Base-by-base conservation (phyloP, 2,888 invertebrate species). In the Aphidoletes aphidimyza region DNA sequence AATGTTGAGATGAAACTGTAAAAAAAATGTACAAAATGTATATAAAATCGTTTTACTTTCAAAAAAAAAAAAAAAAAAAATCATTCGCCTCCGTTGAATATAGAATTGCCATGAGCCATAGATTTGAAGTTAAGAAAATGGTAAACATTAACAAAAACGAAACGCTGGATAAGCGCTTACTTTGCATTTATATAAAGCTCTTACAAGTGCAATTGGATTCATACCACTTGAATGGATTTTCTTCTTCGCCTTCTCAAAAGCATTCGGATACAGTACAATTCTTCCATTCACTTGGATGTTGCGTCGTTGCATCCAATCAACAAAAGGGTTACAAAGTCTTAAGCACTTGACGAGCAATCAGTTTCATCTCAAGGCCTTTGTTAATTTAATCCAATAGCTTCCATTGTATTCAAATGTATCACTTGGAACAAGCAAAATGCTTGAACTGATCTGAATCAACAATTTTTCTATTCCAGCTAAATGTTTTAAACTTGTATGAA, bases 121-220 rank as follows among this genome's bases (percentile, higher is more conserved):
- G n/a, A n/a, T n/a, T n/a, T n/a, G n/a, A n/a, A n/a, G n/a, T n/a
- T 42, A 6, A 14, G 30, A 69, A 30, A 30, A 17, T 26, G 22
- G 69, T 34, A 30, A 69, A 30, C 17, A 69, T 69, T 69, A 2
- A 30, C 69, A 69, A 54, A 26, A 54, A 30, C 69, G 34, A 69
- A 19, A 30, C 69, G 30, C 34, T 26, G 22, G 6, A 69, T 14
- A 30, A 30, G 5, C 69, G 30, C n/a, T 69, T 69, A 69, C 5
- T 69, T 14, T 14, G 34, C 69, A 69, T 69, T 69, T 69, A 69
- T 69, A 30, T 30, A 69, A 69, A 69, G 34, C 69, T 69, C 69
- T 69, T 69, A 30, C 26, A 30, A 69, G 69, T 69, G 69, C 69
- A 69, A 69, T 69, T 69, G 69, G 69, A 69, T 69, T 69, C 30